These are phyloP conservation scores for Engraulis encrasicolus DNA, from an alignment of 2,113 vertebrate species.

Conservation along the genomic window DNA sequence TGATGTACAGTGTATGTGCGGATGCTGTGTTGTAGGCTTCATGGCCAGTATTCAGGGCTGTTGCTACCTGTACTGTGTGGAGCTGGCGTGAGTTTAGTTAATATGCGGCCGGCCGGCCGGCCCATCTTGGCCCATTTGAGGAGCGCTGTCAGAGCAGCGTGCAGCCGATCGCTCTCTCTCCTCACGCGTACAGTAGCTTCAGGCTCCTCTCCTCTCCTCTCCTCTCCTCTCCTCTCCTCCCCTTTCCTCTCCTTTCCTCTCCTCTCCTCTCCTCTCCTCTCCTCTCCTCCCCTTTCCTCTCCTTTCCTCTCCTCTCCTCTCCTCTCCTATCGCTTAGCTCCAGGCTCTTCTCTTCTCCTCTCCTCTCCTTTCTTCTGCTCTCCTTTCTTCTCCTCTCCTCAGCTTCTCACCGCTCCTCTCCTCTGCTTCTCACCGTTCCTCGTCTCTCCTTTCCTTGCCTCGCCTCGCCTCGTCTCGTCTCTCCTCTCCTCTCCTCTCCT, in stretches of 20 bases:
- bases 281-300: not conserved
- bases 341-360: conserved; percentile 22
- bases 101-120: too few relatives aligned
- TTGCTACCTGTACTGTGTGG: conserved; percentile 33
- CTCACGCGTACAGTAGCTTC: too few relatives aligned
- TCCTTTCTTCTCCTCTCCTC: too few relatives aligned
- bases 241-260: not conserved
- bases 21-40: conserved; percentile 18
- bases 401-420: too few relatives aligned
- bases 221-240: conserved; percentile 32
- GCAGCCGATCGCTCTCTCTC: too few relatives aligned
- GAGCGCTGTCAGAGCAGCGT: conserved; percentile 52
- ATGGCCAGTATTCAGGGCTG: conserved; percentile 48
- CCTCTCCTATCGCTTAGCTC: too few relatives aligned
- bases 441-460: too few relatives aligned
- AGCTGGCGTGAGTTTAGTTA: conserved; percentile 56
- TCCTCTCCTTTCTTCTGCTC: too few relatives aligned
- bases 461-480: too few relatives aligned
- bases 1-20: not conserved
- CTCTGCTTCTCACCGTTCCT: too few relatives aligned
- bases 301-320: conserved; percentile 35
- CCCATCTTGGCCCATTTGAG: conserved; percentile 65
- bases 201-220: too few relatives aligned
- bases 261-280: not conserved
- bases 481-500: too few relatives aligned